Percentiles rank a stretch among this genome's conserved stretches.
Conservation (phyloP, 2,888 invertebrate genomes). For the Calameuta idolon region DNA sequence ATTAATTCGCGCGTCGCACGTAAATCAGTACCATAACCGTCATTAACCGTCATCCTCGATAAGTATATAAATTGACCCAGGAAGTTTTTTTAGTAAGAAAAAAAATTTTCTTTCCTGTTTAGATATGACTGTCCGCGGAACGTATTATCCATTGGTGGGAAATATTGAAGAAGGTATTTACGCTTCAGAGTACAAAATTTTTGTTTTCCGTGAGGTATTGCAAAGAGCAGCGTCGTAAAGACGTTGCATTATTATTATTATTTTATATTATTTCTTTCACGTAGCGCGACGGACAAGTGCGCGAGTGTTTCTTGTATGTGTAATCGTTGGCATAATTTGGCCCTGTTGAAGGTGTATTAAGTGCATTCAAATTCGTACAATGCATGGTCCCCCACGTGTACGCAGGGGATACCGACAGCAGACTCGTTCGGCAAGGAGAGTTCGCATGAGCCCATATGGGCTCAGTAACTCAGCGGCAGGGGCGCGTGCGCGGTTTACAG, state of each 20-base stretch:
- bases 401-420: constrained; percentile 29
- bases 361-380: not conserved
- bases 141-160: not conserved
- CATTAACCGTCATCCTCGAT: not conserved
- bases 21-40: not conserved
- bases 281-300: not conserved
- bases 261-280: not conserved
- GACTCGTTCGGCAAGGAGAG: constrained; percentile 36
- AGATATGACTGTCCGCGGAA: not conserved
- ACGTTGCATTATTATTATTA: not conserved
- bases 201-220: not conserved
- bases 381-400: constrained; percentile 31
- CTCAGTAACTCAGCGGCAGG: constrained; percentile 20
- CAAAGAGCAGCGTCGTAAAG: not conserved
- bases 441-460: constrained; percentile 26
- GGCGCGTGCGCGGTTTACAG: constrained; percentile 60
- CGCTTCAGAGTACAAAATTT: not conserved
- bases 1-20: not conserved
- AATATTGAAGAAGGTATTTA: not conserved
- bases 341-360: not conserved
- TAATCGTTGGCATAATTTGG: not conserved
- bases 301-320: not conserved
- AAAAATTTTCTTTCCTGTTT: not conserved
- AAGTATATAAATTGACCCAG: not conserved
- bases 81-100: not conserved